Percentiles rank a stretch among this genome's conserved stretches.
These are phyloP conservation scores for Helarctos malayanus DNA, from an alignment of 2,797 vertebrate species.

Conservation along the genomic window DNA sequence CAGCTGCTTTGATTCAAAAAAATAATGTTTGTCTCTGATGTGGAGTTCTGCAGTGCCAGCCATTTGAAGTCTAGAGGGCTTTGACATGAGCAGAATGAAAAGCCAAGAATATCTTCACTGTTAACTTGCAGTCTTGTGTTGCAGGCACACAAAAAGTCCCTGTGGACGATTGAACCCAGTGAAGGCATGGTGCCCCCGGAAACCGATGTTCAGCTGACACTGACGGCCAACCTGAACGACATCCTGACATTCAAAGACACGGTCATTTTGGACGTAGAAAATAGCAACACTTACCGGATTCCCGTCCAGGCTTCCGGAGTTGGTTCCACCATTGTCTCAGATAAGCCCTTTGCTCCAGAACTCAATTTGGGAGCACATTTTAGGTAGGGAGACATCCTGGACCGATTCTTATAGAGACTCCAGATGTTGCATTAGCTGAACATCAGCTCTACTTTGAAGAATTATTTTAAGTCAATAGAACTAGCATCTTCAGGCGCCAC, in stretches of 20 bases:
- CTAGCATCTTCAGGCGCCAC: background rate
- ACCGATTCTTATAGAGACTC: background rate
- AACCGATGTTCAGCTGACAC: slow-evolving; percentile 86
- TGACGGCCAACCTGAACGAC: slow-evolving; percentile 93
- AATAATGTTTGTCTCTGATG: slow-evolving; percentile 71
- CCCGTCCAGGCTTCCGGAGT: slow-evolving; percentile 90
- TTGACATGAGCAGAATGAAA: slow-evolving; percentile 46
- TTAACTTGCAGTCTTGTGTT: slow-evolving; percentile 71
- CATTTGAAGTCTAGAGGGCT: slow-evolving; percentile 59
- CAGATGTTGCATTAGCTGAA: background rate
- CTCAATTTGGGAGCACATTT: slow-evolving; percentile 92
- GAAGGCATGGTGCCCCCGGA: slow-evolving; percentile 90
- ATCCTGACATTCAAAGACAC: slow-evolving; percentile 88
- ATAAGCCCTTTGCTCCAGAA: slow-evolving; percentile 91
- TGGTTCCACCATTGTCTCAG: slow-evolving; percentile 93
- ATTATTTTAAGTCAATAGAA: slow-evolving; percentile 4
- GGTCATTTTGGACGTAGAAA: slow-evolving; percentile 89
- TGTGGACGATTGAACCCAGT: slow-evolving; percentile 91
- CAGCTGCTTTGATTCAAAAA: slow-evolving; percentile 71
- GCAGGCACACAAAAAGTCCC: slow-evolving; percentile 87
- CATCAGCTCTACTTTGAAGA: slow-evolving; percentile 1
- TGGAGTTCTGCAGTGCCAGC: background rate
- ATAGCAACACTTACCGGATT: slow-evolving; percentile 87
- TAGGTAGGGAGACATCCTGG: slow-evolving; percentile 87
- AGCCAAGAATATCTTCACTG: slow-evolving; percentile 41